Percentiles rank a stretch among this genome's conserved stretches.
These are phyloP conservation scores for Rhea pennata DNA, from an alignment of 2,113 vertebrate species.

Conservation along the genomic window DNA sequence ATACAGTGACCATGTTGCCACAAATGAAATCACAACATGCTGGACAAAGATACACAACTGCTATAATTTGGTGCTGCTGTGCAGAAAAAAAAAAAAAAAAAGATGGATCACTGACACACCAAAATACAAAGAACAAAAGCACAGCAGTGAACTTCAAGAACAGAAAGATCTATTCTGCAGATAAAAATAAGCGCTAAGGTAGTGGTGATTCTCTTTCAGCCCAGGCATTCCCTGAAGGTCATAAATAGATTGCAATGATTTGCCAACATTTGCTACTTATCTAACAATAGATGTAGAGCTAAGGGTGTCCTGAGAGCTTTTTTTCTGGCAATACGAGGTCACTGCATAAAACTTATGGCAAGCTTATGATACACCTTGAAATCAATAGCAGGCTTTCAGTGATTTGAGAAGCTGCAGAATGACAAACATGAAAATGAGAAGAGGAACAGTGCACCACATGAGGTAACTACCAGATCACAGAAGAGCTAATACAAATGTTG, in stretches of 20 bases:
- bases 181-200: neutral
- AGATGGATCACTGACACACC: neutral
- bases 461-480: slow-evolving; percentile 11
- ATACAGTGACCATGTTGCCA: neutral
- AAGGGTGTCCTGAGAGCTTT: neutral
- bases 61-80: neutral
- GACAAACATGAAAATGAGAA: slow-evolving; percentile 27
- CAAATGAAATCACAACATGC: neutral
- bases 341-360: neutral
- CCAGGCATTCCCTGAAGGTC: neutral
- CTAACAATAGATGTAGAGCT: neutral
- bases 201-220: neutral
- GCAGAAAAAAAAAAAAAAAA: neutral
- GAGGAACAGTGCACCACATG: neutral
- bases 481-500: neutral
- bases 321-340: neutral
- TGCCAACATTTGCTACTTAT: neutral
- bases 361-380: neutral
- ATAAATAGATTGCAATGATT: neutral
- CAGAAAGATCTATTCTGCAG: neutral
- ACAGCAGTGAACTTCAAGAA: neutral
- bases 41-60: neutral
- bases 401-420: slow-evolving; percentile 24
- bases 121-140: neutral
- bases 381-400: slow-evolving; percentile 7